These are phyloP conservation scores for Neomorphus geoffroyi DNA, from an alignment of 2,797 vertebrate species.

Conservation along the genomic window DNA sequence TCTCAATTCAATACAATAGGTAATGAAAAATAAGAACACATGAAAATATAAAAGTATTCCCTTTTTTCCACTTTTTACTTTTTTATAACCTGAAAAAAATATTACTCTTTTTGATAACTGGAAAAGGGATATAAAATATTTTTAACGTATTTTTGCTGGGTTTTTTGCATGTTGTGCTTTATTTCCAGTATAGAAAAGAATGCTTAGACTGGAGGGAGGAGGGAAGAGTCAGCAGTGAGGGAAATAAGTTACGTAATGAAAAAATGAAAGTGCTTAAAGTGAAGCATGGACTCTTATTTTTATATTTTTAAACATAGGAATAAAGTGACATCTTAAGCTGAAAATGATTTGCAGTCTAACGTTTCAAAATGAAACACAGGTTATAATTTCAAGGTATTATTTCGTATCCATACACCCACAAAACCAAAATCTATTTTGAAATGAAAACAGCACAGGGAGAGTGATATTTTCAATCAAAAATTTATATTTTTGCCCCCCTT, in stretches of 20 bases:
- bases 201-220: background rate
- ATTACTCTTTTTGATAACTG: background rate
- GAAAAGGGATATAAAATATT: too few species aligned
- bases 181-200: background rate
- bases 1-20: background rate
- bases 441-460: background rate
- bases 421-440: background rate
- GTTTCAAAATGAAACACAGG: slow-evolving; percentile 34
- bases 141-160: background rate
- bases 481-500: background rate
- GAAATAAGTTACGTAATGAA: background rate
- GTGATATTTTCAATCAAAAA: background rate
- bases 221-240: background rate
- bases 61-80: background rate
- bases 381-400: slow-evolving; percentile 11
- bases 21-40: background rate
- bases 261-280: background rate
- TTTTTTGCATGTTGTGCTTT: background rate
- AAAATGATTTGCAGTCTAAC: background rate
- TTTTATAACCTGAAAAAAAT: background rate
- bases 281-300: background rate
- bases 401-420: background rate
- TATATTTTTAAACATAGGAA: background rate
- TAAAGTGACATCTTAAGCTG: background rate
- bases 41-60: background rate